Evolutionary conservation across 1,140 invertebrate species (phyloP).

Genomic region (Propsilocerus akamusi): DNA sequence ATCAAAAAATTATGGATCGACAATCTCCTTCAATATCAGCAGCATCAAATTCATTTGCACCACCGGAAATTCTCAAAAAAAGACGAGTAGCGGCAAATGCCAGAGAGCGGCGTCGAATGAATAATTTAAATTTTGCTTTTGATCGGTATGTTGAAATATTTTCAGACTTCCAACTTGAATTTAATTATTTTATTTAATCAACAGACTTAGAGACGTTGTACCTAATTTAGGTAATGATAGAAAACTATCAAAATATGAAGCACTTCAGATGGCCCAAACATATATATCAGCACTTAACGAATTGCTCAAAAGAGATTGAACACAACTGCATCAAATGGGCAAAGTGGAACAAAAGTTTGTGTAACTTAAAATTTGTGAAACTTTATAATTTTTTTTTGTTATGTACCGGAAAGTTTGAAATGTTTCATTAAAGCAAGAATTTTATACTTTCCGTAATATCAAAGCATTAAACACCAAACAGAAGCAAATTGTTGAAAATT

Average conservation of each 20-base stretch:
- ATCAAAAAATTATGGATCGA: not conserved
- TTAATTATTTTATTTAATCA: not conserved
- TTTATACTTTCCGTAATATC: not conserved
- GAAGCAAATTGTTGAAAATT: not conserved
- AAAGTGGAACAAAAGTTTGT: not conserved
- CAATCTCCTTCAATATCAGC: not conserved
- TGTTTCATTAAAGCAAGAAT: not conserved
- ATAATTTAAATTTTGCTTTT: slow-evolving; percentile 58
- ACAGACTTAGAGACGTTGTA: slow-evolving; percentile 45
- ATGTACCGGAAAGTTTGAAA: not conserved
- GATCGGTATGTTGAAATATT: slow-evolving; percentile 26
- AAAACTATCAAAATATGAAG: slow-evolving; percentile 65
- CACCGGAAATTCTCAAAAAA: slow-evolving; percentile 30
- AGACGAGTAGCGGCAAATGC: slow-evolving; percentile 53
- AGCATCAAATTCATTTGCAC: no score
- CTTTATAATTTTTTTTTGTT: not conserved
- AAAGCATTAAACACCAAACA: no score
- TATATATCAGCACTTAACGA: slow-evolving; percentile 54
- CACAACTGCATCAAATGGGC: not conserved
- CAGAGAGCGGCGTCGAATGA: slow-evolving; percentile 52
- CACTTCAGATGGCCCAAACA: slow-evolving; percentile 64
- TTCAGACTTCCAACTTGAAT: not conserved
- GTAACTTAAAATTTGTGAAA: not conserved
- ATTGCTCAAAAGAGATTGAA: slow-evolving; percentile 18
- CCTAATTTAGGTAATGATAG: slow-evolving; percentile 51